Conservation (phyloP, 2,797 vertebrate species). For the Sebastiscus tertius region DNA sequence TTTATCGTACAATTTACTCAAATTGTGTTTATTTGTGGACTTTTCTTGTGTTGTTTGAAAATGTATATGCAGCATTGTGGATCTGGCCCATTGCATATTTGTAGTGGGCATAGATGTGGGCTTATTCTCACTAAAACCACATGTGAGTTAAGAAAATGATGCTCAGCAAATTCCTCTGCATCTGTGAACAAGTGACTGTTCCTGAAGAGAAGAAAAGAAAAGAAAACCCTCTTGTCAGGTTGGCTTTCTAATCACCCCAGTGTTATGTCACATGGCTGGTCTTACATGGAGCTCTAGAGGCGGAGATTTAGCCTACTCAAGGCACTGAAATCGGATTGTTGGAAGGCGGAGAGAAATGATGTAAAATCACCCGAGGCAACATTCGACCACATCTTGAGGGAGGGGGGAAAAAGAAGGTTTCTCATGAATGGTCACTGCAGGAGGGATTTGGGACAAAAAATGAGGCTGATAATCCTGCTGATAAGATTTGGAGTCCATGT, state of each 20-base stretch:
- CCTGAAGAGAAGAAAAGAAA: slow-evolving; percentile 21
- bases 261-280: slow-evolving; percentile 75
- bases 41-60: neutral
- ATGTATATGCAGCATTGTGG: too few species aligned
- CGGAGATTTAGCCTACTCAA: slow-evolving; percentile 61
- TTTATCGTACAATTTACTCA: neutral
- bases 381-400: slow-evolving; percentile 62
- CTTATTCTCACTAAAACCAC: neutral
- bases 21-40: neutral
- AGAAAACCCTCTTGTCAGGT: slow-evolving; percentile 54
- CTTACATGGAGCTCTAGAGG: slow-evolving; percentile 66
- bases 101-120: neutral
- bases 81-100: neutral
- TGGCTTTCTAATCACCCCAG: slow-evolving; percentile 61
- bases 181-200: slow-evolving; percentile 14
- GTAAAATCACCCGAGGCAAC: slow-evolving; percentile 83
- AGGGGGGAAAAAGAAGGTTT: neutral
- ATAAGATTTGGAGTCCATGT: neutral
- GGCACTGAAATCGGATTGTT: slow-evolving; percentile 77
- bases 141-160: neutral
- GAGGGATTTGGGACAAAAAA: slow-evolving; percentile 12
- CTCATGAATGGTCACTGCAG: slow-evolving; percentile 41
- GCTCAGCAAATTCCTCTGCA: neutral
- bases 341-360: slow-evolving; percentile 81
- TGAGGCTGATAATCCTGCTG: slow-evolving; percentile 19